Evolutionary conservation across 2,888 invertebrate species (phyloP), one percentile per base, ranked within the genome.

Genomic region (Pterostichus madidus): DNA sequence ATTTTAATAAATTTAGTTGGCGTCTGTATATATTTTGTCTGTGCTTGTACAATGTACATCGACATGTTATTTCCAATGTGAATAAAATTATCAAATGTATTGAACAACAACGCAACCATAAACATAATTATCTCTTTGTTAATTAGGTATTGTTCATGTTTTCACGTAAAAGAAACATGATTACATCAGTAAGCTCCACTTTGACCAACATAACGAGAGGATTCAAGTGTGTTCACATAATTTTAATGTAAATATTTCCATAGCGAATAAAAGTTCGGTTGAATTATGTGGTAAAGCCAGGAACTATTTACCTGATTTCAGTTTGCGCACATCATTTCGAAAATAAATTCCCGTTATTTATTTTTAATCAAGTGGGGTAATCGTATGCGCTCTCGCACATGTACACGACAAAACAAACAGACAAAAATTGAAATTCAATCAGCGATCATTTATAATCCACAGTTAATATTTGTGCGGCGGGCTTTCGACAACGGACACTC

Each of bases 371-470:
- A 80, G 73, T 80, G 73, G 71, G 80, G 80, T 24, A 71, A 71
- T 71, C 68, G 68, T 71, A 44, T 71, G 68, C 44, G 68, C 39
- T 44, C 46, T 44, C 68, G 44, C 68, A 44, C 46, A 44, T 46
- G 59, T 44, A 53, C 71, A 68, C 49, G 68, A 53, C 73, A 52
- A 56, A 71, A 73, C 46, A 80, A 73, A 80, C 80, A 80, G 49
- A 80, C 64, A 79, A 79, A 79, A 79, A 80, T 80, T 71, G 80
- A 80, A 80, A 73, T 80, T 80, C 80, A 80, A 80, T 80, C 80
- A 80, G 73, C 64, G 73, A 80, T 80, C 71, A 80, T 80, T 80
- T 80, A 80, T 80, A 80, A 80, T 80, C 80, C 73, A 73, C 73
- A 52, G 52, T 24, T 75, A 75, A 75, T 75, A 71, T 71, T 71